Evolutionary conservation across 2,888 invertebrate genomes (phyloP).

Genomic region (Luperina nickerlii): DNA sequence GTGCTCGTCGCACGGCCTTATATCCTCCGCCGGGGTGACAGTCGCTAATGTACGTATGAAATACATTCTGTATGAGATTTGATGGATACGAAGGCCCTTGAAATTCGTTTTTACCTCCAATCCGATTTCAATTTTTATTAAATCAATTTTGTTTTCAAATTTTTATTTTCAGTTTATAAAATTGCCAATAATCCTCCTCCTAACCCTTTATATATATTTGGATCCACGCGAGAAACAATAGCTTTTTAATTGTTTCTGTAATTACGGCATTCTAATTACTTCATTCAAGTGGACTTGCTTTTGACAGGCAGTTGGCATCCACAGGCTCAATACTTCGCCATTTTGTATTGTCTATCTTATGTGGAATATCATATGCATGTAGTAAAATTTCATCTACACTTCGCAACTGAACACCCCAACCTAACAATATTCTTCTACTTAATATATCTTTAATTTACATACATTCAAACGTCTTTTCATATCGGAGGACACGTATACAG

Average conservation of each 20-base stretch:
- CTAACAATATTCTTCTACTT: constrained; percentile 71
- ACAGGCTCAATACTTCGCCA: not conserved
- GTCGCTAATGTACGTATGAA: constrained; percentile 4
- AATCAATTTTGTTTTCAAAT: not conserved
- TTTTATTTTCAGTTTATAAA: not conserved
- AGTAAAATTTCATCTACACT: constrained; percentile 23
- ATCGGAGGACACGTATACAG: constrained; percentile 67
- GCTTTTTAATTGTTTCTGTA: no score
- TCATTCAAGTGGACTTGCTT: not conserved
- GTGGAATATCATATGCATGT: not conserved
- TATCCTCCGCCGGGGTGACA: constrained; percentile 48
- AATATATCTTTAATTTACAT: constrained; percentile 78
- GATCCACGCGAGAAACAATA: no score
- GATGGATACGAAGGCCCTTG: not conserved
- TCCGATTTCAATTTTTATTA: not conserved
- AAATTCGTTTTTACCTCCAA: not conserved
- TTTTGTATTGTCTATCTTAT: not conserved
- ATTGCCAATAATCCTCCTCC: not conserved
- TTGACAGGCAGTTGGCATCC: not conserved
- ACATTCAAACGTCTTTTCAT: constrained; percentile 72
- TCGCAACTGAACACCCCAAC: constrained; percentile 49
- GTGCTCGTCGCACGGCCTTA: constrained; percentile 46
- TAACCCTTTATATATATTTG: not conserved
- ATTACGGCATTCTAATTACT: no score
- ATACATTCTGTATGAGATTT: not conserved